A percentile compares a stretch with the other conserved stretches of the same genome.
phyloP scores from a whole-genome alignment of 1,140 invertebrate genomes.

The Drosophila asahinai region DNA sequence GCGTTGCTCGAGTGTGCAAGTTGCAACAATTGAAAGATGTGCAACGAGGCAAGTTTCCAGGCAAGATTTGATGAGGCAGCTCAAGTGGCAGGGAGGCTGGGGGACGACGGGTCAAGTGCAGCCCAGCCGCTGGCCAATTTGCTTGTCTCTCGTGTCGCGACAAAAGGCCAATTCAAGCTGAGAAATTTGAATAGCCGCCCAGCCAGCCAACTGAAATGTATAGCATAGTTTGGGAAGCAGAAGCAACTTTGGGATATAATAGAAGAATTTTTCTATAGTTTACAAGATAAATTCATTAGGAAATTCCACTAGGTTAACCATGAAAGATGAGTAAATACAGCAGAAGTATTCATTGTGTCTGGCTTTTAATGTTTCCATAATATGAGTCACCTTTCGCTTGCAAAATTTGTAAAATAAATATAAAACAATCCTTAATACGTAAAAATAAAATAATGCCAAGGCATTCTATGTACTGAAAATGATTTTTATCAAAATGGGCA shows the following conservation, averaged over 20 bases:
- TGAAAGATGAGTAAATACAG: not conserved
- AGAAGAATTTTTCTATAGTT: not conserved
- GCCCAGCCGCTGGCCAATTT: slow-evolving; percentile 74
- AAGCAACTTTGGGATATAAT: not conserved
- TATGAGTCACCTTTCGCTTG: not conserved
- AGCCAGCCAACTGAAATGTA: slow-evolving; percentile 2
- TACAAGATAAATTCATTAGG: not conserved
- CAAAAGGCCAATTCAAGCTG: slow-evolving; percentile 56
- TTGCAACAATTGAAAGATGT: slow-evolving; percentile 68
- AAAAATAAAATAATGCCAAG: no score
- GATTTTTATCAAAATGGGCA: no score
- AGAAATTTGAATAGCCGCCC: slow-evolving; percentile 22
- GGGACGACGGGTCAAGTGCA: slow-evolving; percentile 72
- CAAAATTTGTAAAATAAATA: no score
- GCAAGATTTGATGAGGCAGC: slow-evolving; percentile 74
- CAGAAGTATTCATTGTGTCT: not conserved
- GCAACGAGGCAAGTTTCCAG: slow-evolving; percentile 46
- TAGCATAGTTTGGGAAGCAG: not conserved
- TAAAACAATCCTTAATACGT: no score
- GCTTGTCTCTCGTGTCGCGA: slow-evolving; percentile 47
- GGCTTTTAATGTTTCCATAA: not conserved
- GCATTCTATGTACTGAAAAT: no score
- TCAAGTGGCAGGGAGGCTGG: slow-evolving; percentile 55
- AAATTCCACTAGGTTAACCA: not conserved
- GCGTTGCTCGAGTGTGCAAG: slow-evolving; percentile 52